Conservation (phyloP, 2,888 invertebrate species). For the Tinea trinotella region DNA sequence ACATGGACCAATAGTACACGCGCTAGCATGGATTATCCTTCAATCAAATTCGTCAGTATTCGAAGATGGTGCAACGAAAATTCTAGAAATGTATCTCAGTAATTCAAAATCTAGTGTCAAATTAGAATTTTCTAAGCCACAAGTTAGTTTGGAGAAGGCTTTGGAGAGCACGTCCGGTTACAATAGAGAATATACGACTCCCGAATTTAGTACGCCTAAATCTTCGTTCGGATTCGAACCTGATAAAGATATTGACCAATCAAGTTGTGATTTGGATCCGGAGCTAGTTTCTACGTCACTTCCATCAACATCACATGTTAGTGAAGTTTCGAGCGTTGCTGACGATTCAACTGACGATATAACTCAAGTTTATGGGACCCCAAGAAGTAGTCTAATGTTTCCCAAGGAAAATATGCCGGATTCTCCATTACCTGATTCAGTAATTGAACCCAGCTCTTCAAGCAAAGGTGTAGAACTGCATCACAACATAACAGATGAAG, state of each 20-base stretch:
- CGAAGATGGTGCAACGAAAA: slow-evolving; percentile 77
- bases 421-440: slow-evolving; percentile 62
- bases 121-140: slow-evolving; percentile 78
- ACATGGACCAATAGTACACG: slow-evolving; percentile 91
- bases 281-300: slow-evolving; percentile 62
- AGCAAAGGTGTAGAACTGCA: slow-evolving; percentile 61
- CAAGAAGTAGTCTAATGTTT: slow-evolving; percentile 27
- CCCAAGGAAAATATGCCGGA: slow-evolving; percentile 58
- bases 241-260: slow-evolving; percentile 48
- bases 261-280: slow-evolving; percentile 65
- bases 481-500: slow-evolving; percentile 93
- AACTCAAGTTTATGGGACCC: slow-evolving; percentile 47
- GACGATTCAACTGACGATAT: slow-evolving; percentile 65
- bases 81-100: slow-evolving; percentile 76
- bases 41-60: slow-evolving; percentile 84
- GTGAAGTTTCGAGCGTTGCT: slow-evolving; percentile 60
- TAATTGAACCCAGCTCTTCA: slow-evolving; percentile 51
- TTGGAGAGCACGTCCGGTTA: slow-evolving; percentile 65
- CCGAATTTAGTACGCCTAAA: slow-evolving; percentile 52
- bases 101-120: slow-evolving; percentile 69
- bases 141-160: slow-evolving; percentile 83
- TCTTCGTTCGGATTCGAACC: slow-evolving; percentile 44
- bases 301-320: slow-evolving; percentile 68
- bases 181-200: slow-evolving; percentile 60
- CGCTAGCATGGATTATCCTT: slow-evolving; percentile 90